Conservation (phyloP, 2,113 vertebrate genomes). For the Gavialis gangeticus region DNA sequence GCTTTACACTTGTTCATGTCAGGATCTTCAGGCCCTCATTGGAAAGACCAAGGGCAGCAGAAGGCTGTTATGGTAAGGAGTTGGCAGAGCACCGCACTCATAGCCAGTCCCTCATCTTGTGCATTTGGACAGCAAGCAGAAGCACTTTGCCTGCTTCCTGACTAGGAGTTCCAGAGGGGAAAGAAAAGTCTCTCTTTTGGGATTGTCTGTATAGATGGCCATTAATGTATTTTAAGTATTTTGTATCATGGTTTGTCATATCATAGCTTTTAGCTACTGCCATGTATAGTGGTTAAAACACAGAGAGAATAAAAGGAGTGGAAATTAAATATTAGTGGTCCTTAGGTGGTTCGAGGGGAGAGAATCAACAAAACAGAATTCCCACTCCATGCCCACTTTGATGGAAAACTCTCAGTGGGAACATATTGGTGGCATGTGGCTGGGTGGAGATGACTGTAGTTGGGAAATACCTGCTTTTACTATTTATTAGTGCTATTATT, state of each 20-base stretch:
- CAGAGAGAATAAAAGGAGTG: neutral
- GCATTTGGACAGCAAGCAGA: too few relatives aligned
- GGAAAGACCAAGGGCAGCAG: constrained; percentile 25
- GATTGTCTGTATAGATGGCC: neutral
- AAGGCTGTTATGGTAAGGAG: neutral
- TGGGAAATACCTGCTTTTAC: neutral
- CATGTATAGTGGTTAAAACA: neutral
- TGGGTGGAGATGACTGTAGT: neutral
- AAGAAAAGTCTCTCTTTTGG: too few relatives aligned
- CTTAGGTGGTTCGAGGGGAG: neutral
- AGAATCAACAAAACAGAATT: neutral
- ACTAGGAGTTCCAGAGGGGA: too few relatives aligned
- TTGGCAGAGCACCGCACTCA: neutral
- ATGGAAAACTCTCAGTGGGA: neutral
- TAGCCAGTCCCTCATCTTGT: too few relatives aligned
- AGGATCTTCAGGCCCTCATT: constrained; percentile 43
- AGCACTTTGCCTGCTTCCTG: too few relatives aligned
- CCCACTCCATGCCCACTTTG: neutral
- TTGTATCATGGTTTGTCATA: neutral
- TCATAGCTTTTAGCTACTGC: neutral
- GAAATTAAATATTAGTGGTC: neutral
- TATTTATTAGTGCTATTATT: neutral
- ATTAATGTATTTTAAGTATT: neutral
- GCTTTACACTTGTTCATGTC: constrained; percentile 28
- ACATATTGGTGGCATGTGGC: neutral